A percentile compares a stretch with the other conserved stretches of the same genome.
Conservation (phyloP, 1,140 invertebrate genomes). For the Copidosoma floridanum region DNA sequence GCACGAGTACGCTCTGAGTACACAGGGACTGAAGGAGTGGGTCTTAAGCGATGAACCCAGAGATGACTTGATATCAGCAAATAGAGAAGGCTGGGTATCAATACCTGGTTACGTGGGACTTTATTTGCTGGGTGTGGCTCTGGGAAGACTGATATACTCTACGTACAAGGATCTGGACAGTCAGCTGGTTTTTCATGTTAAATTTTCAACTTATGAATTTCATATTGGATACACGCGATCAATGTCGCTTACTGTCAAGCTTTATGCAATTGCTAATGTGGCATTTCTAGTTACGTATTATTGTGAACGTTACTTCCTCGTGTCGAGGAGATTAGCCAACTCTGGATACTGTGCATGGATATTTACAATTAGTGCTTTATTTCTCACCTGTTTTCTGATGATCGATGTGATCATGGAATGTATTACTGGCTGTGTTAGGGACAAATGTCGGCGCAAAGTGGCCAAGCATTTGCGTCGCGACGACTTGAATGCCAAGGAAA, state of each 20-base stretch:
- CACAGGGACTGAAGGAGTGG: slow-evolving; percentile 66
- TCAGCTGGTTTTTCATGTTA: slow-evolving; percentile 27
- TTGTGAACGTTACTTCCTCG: slow-evolving; percentile 53
- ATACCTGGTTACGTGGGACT: slow-evolving; percentile 79
- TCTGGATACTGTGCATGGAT: slow-evolving; percentile 75
- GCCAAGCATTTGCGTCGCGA: slow-evolving; percentile 5
- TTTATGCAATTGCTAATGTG: slow-evolving; percentile 49
- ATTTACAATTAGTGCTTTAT: slow-evolving; percentile 59
- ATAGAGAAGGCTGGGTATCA: slow-evolving; percentile 87
- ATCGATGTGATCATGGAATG: slow-evolving; percentile 56
- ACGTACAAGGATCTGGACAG: slow-evolving; percentile 41
- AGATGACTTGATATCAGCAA: slow-evolving; percentile 71
- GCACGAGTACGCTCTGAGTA: slow-evolving; percentile 70
- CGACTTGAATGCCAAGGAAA: slow-evolving; percentile 13
- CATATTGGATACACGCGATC: slow-evolving; percentile 38
- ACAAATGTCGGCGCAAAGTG: slow-evolving; percentile 6
- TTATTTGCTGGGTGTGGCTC: slow-evolving; percentile 72
- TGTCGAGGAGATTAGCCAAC: slow-evolving; percentile 76
- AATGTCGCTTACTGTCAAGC: slow-evolving; percentile 44
- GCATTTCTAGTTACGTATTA: slow-evolving; percentile 56
- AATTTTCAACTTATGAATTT: slow-evolving; percentile 32
- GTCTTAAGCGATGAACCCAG: slow-evolving; percentile 65
- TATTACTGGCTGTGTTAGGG: slow-evolving; percentile 11
- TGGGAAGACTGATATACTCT: slow-evolving; percentile 63
- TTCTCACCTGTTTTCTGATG: slow-evolving; percentile 59